These are phyloP conservation scores for Clarias batrachus DNA, from an alignment of 2,113 vertebrate species.

Conservation along the genomic window DNA sequence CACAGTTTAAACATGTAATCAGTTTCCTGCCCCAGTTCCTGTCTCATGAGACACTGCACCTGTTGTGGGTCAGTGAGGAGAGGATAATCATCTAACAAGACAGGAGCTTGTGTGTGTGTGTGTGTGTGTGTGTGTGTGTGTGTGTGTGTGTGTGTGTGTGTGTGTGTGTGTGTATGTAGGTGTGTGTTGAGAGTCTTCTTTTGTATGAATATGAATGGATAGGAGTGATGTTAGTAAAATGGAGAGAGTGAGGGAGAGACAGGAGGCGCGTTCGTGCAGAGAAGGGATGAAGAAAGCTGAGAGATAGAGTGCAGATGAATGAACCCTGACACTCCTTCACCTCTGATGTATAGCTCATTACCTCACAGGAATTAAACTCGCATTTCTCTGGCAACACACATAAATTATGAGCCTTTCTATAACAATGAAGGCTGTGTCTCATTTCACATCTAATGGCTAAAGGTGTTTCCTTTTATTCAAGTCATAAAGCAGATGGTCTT, in stretches of 20 bases:
- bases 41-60: constrained; percentile 16
- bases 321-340: constrained; percentile 39
- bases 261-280: background rate
- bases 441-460: constrained; percentile 26
- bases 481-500: background rate
- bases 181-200: background rate
- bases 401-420: constrained; percentile 46
- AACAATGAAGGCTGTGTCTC: constrained; percentile 5
- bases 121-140: background rate
- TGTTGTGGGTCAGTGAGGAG: background rate
- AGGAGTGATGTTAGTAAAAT: background rate
- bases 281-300: background rate
- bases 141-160: constrained; percentile 3
- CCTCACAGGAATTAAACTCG: constrained; percentile 57
- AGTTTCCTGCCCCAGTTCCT: constrained; percentile 32
- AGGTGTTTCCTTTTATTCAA: constrained; percentile 3
- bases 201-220: background rate
- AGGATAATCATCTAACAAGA: constrained; percentile 24
- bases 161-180: background rate
- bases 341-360: constrained; percentile 60
- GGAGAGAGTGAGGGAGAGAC: background rate
- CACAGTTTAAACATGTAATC: constrained; percentile 57
- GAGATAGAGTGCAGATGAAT: constrained; percentile 35
- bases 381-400: constrained; percentile 52
- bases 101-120: background rate